phyloP scores from a whole-genome alignment of 2,113 vertebrate species.

The Xyrauchen texanus region DNA sequence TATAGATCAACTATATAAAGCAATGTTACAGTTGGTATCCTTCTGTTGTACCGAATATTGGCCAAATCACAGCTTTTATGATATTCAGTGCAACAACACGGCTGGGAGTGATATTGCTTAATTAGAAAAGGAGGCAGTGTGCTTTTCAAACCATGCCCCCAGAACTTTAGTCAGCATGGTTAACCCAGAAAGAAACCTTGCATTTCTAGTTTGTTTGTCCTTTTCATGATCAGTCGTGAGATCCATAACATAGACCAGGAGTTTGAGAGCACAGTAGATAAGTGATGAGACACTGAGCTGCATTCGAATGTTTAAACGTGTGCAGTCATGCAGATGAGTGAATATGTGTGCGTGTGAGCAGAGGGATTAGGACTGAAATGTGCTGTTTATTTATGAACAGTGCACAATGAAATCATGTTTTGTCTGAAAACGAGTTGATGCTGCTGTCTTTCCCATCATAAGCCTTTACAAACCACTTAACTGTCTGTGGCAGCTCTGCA shows the following conservation, averaged over 20 bases:
- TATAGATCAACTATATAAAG: too few relatives aligned
- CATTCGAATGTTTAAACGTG: constrained; percentile 11
- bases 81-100: too few relatives aligned
- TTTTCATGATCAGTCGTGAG: constrained; percentile 37
- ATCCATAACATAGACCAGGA: constrained; percentile 7
- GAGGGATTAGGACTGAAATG: constrained; percentile 13
- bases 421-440: background rate
- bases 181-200: constrained; percentile 22
- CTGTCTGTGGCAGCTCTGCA: background rate
- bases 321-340: constrained; percentile 28
- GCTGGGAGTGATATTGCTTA: too few relatives aligned
- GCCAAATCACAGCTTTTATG: too few relatives aligned
- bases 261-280: constrained; percentile 23
- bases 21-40: too few relatives aligned
- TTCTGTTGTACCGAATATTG: too few relatives aligned
- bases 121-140: background rate
- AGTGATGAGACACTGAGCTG: constrained; percentile 26
- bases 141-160: constrained; percentile 4
- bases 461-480: background rate
- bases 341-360: constrained; percentile 9
- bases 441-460: constrained; percentile 12
- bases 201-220: constrained; percentile 44
- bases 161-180: constrained; percentile 5
- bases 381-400: constrained; percentile 34
- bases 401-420: constrained; percentile 4